Evolutionary conservation across 2,797 vertebrate species (phyloP).

Genomic region (Scomberomorus guttatus): DNA sequence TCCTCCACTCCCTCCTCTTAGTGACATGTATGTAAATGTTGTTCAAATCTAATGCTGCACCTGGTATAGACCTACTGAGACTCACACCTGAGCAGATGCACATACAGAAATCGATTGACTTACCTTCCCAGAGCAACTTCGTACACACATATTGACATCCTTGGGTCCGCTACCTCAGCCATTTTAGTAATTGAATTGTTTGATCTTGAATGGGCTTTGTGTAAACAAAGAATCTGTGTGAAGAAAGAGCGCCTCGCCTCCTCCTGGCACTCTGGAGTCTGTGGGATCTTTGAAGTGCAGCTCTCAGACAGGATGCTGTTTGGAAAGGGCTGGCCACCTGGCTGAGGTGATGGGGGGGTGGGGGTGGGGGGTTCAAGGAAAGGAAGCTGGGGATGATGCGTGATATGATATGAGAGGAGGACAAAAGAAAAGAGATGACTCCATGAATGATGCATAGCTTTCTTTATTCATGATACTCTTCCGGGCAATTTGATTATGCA

Average conservation of each 20-base stretch:
- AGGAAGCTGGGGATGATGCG: constrained; percentile 10
- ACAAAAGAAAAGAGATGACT: constrained; percentile 47
- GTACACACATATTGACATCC: constrained; percentile 21
- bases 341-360: constrained; percentile 10
- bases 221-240: constrained; percentile 45
- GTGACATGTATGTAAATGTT: not conserved
- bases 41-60: not conserved
- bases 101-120: no score
- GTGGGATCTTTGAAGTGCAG: constrained; percentile 60
- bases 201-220: constrained; percentile 50
- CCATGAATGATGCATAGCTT: constrained; percentile 65
- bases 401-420: constrained; percentile 23
- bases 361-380: constrained; percentile 16
- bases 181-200: constrained; percentile 67
- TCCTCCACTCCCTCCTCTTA: not conserved
- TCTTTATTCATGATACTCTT: constrained; percentile 45
- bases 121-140: constrained; percentile 29
- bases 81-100: constrained; percentile 4
- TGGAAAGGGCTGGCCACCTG: constrained; percentile 45
- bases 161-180: constrained; percentile 6
- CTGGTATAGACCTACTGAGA: not conserved
- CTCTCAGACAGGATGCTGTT: constrained; percentile 40
- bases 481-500: constrained; percentile 56
- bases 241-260: constrained; percentile 33
- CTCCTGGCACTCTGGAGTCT: constrained; percentile 30